Percentiles rank a stretch among this genome's conserved stretches.
Evolutionary conservation across 2,113 vertebrate species (phyloP).

Genomic region (Poeciliopsis retropinna): DNA sequence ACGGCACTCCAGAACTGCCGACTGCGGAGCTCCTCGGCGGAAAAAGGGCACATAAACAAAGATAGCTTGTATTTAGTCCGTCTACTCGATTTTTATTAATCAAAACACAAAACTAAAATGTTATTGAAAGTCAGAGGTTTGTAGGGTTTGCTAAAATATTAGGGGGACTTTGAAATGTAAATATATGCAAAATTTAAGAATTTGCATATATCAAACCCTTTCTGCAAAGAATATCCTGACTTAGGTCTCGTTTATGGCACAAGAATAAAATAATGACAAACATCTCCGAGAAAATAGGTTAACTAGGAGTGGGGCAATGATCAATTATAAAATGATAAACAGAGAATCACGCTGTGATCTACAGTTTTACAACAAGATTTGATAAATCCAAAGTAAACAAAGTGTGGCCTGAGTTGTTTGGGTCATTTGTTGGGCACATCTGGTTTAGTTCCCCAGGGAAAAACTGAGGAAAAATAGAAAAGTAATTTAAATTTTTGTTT

Average conservation of each 20-base stretch:
- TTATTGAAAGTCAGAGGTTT: too few species aligned
- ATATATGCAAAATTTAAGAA: too few species aligned
- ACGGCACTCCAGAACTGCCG: constrained; percentile 80
- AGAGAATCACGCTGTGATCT: too few species aligned
- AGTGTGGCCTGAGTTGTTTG: not conserved
- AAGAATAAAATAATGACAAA: not conserved
- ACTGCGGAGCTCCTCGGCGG: constrained; percentile 76
- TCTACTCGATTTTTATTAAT: not conserved
- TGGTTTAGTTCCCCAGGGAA: too few species aligned
- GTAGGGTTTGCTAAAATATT: too few species aligned
- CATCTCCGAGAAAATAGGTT: not conserved
- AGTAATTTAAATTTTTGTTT: too few species aligned
- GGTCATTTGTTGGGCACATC: too few species aligned
- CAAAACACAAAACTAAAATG: not conserved
- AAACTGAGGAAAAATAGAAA: too few species aligned
- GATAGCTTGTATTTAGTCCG: not conserved
- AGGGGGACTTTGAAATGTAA: too few species aligned
- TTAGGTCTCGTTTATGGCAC: not conserved
- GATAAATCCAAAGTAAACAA: not conserved
- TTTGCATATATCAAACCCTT: too few species aligned
- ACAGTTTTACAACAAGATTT: not conserved
- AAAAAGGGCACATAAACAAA: constrained; percentile 12
- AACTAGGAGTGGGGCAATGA: not conserved
- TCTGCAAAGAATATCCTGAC: too few species aligned
- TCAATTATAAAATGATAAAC: not conserved